phyloP scores from a whole-genome alignment of 2,888 invertebrate genomes.

The Heteropelma amictum region DNA sequence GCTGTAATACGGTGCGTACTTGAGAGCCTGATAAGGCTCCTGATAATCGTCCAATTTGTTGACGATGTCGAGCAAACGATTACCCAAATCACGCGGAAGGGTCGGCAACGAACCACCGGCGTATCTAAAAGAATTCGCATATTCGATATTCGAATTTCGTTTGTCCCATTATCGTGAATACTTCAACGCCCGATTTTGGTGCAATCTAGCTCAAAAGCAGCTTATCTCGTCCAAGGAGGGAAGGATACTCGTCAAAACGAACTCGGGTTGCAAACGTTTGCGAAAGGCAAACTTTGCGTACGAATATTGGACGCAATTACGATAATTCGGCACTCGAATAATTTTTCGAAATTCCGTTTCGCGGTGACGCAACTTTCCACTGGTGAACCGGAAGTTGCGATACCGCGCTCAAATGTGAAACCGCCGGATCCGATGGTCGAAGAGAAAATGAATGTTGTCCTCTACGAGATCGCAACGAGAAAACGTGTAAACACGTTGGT shows the following conservation, averaged over 20 bases:
- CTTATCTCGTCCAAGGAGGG: too few species aligned
- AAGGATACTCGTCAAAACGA: background rate
- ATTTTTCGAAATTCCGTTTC: constrained; percentile 40
- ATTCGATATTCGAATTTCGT: background rate
- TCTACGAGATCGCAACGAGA: constrained; percentile 6
- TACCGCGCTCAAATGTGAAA: background rate
- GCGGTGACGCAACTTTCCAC: constrained; percentile 27
- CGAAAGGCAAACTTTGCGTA: too few species aligned
- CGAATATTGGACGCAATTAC: too few species aligned
- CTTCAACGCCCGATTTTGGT: background rate
- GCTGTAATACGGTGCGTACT: constrained; percentile 87
- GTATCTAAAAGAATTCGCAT: constrained; percentile 67
- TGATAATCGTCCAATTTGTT: constrained; percentile 86
- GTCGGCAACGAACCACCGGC: constrained; percentile 75
- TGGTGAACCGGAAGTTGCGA: constrained; percentile 26
- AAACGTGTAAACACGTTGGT: constrained; percentile 39
- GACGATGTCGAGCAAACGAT: constrained; percentile 81
- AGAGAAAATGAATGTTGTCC: constrained; percentile 23
- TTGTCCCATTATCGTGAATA: constrained; percentile 27
- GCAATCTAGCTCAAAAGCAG: too few species aligned
- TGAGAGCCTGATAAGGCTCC: constrained; percentile 88
- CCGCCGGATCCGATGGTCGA: constrained; percentile 10
- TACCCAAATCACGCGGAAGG: constrained; percentile 78
- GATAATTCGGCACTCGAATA: constrained; percentile 23
- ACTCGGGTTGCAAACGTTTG: background rate